phyloP scores from a whole-genome alignment of 2,888 invertebrate species.

The Merodon equestris region DNA sequence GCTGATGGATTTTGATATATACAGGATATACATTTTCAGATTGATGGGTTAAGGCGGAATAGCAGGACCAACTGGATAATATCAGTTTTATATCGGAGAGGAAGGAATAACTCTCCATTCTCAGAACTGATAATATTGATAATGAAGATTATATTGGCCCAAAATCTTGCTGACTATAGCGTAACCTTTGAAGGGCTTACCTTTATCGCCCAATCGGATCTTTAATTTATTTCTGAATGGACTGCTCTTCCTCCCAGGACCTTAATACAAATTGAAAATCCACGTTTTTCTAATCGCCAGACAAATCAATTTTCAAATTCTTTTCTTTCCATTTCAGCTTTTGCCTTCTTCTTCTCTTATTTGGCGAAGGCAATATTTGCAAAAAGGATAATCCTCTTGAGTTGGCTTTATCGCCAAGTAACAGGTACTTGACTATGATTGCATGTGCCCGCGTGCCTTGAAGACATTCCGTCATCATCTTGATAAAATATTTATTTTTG shows the following conservation, averaged over 20 bases:
- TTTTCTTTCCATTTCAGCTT: constrained; percentile 1
- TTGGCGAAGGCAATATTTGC: constrained; percentile 42
- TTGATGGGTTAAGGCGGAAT: no score
- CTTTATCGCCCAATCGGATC: neutral
- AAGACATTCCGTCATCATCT: constrained; percentile 64
- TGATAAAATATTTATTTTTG: constrained; percentile 77
- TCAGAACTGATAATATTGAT: no score
- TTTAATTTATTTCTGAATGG: constrained; percentile 14
- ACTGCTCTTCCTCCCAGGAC: neutral
- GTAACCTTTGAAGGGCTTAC: no score
- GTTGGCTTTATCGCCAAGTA: constrained; percentile 69
- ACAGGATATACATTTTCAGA: no score
- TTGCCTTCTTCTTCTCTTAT: no score
- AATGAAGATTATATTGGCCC: no score
- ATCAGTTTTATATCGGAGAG: no score
- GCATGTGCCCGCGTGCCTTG: constrained; percentile 5
- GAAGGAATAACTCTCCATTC: no score
- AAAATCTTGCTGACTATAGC: no score
- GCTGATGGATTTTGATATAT: no score
- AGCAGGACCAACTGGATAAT: no score
- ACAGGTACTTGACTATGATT: constrained; percentile 51
- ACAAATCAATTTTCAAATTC: constrained; percentile 35
- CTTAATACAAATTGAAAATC: constrained; percentile 58
- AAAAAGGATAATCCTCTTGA: constrained; percentile 68
- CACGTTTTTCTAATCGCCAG: constrained; percentile 19